Percentiles rank a stretch among this genome's conserved stretches.
Conservation (phyloP, 2,113 vertebrate species). For the Hemichromis elongatus region DNA sequence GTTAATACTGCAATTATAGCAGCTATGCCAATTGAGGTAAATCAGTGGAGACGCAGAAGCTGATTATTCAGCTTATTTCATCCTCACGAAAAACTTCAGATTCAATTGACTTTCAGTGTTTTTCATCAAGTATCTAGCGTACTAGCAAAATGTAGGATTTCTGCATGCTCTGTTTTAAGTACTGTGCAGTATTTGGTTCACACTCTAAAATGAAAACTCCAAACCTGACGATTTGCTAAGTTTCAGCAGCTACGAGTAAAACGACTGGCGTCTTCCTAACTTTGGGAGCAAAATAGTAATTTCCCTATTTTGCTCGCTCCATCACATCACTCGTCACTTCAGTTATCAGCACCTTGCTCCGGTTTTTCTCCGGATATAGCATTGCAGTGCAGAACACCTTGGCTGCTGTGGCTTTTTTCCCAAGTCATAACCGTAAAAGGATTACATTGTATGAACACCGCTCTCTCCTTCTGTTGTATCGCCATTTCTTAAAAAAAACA, state of each 20-base stretch:
- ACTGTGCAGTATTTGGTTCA: background rate
- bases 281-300: background rate
- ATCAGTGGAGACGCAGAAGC: background rate
- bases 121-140: background rate
- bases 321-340: constrained; percentile 9
- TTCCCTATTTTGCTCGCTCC: background rate
- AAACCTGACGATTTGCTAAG: constrained; percentile 3
- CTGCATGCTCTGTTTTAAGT: background rate
- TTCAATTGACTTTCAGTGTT: background rate
- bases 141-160: background rate
- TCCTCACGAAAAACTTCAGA: background rate
- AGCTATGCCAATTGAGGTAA: constrained; percentile 10
- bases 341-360: constrained; percentile 19
- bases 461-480: constrained; percentile 18
- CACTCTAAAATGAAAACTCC: background rate
- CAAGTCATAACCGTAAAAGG: constrained; percentile 20
- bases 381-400: constrained; percentile 9
- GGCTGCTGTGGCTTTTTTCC: constrained; percentile 9
- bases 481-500: background rate
- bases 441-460: constrained; percentile 28
- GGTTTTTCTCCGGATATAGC: background rate
- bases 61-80: constrained; percentile 12
- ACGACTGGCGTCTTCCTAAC: background rate
- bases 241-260: background rate
- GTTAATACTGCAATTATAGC: constrained; percentile 35